Evolutionary conservation across 1,140 invertebrate species (phyloP).

Genomic region (Bombus ignitus): DNA sequence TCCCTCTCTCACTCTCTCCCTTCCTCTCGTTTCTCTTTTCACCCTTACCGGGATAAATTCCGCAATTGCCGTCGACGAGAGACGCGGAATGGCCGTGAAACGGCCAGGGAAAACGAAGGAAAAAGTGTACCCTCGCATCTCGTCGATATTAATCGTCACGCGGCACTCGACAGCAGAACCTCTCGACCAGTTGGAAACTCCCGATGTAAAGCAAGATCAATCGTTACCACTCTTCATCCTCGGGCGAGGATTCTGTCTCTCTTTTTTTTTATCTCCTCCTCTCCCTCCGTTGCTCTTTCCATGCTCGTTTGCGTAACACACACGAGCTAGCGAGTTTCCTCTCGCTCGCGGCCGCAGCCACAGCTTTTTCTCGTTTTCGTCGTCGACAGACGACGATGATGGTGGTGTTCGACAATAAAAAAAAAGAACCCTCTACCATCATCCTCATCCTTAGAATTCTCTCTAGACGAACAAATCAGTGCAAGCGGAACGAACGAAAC

Average conservation of each 20-base stretch:
- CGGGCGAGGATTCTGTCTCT: slow-evolving; percentile 35
- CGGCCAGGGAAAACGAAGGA: background rate
- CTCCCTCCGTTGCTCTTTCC: slow-evolving; percentile 36
- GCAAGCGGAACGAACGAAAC: slow-evolving; percentile 63
- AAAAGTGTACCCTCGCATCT: slow-evolving; percentile 16
- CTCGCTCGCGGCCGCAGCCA: background rate
- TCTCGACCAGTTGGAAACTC: slow-evolving; percentile 35
- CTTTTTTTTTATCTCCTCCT: slow-evolving; percentile 38
- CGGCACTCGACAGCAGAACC: slow-evolving; percentile 39
- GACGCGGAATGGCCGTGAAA: slow-evolving; percentile 40
- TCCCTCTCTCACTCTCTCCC: background rate
- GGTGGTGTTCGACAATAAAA: slow-evolving; percentile 50
- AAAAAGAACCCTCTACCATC: background rate
- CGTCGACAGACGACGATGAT: slow-evolving; percentile 15
- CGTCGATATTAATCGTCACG: slow-evolving; percentile 62
- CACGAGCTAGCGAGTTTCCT: background rate
- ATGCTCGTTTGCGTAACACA: slow-evolving; percentile 34
- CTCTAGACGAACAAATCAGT: slow-evolving; percentile 68
- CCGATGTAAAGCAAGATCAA: slow-evolving; percentile 49
- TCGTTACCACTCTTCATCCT: slow-evolving; percentile 44
- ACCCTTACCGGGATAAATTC: slow-evolving; percentile 16
- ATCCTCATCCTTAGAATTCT: slow-evolving; percentile 18
- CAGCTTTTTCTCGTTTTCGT: slow-evolving; percentile 24
- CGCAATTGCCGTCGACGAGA: slow-evolving; percentile 15
- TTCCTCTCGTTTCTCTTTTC: background rate